Conservation (phyloP, 2,888 invertebrate species). For the Nephrotoma flavescens region DNA sequence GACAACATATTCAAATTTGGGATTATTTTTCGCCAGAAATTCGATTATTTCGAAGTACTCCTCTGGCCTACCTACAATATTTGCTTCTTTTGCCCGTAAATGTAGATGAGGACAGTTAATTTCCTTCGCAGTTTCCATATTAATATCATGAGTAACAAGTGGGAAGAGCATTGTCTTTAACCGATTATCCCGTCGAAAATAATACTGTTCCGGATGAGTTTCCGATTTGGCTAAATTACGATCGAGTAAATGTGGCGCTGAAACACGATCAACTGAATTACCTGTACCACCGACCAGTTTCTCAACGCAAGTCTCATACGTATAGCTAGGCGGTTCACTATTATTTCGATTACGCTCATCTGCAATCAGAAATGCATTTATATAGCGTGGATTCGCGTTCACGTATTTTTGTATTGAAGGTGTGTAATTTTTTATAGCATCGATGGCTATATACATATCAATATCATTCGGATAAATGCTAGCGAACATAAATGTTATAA, state of each 20-base stretch:
- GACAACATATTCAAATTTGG: constrained; percentile 41
- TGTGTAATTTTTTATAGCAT: constrained; percentile 15
- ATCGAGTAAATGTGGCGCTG: constrained; percentile 37
- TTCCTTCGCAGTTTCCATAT: constrained; percentile 37
- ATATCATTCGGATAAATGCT: constrained; percentile 37
- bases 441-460: constrained; percentile 24
- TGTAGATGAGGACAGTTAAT: constrained; percentile 49
- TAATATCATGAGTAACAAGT: constrained; percentile 28
- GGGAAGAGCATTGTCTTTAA: constrained; percentile 33
- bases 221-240: constrained; percentile 41
- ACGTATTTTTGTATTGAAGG: constrained; percentile 21
- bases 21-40: constrained; percentile 34
- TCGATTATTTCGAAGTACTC: constrained; percentile 24
- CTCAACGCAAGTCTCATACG: constrained; percentile 43
- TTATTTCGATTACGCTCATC: constrained; percentile 25
- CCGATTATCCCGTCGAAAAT: constrained; percentile 48
- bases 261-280: constrained; percentile 40
- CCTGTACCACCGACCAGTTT: constrained; percentile 38
- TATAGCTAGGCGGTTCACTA: constrained; percentile 44
- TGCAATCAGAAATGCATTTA: constrained; percentile 23
- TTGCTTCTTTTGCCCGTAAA: constrained; percentile 41
- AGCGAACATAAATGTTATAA: constrained; percentile 45
- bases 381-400: constrained; percentile 14
- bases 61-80: constrained; percentile 38
- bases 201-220: constrained; percentile 41